Base-by-base conservation (phyloP, 2,797 vertebrate species). In the Sarcophilus harrisii region DNA sequence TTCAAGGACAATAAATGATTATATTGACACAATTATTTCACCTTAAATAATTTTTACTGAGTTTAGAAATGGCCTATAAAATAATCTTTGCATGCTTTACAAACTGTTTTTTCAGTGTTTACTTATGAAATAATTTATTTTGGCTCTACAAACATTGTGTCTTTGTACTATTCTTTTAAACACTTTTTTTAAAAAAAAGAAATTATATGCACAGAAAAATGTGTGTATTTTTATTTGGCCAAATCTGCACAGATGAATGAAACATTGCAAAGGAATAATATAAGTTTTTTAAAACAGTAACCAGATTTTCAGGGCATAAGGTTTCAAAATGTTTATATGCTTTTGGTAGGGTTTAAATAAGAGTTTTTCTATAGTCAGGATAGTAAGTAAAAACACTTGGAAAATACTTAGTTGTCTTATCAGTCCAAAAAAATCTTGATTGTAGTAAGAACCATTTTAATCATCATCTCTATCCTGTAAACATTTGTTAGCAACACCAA, bases 401-500 rank as follows among this genome's bases (percentile, higher is more conserved):
- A 62, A 97, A 97, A 93, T 87, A 92, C 52, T 90, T 92, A 90
- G 57, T 94, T 89, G 59, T 93, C 91, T 94, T 96, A 57, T 96
- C 95, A 95, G 58, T 49, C 95, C 57, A 95, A 95, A 96, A 95
- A 94, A 93, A 96, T 91, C 87, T 92, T 95, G 66, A 90, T 55
- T 95, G 58, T 62, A 95, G 92, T 73, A 92, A 45, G 90, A 94
- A 94, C 95, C 94, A 94, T 95, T 96, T 57, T 59, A 73, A 95
- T 87, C 95, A 92, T 96, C 90, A 62, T 91, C 97, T 97, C 73
- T 90, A 91, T 8, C 45, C 32, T 92, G 92, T 93, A 96, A 95
- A 95, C 93, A 96, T 89, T 95, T 94, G n/a, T 95, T 96, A 92
- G 91, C 87, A 91, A 92, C 92, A 81, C 92, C 95, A 96, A 90